Evolutionary conservation across 2,888 invertebrate species (phyloP).

Genomic region (Balanococcus diminutus): DNA sequence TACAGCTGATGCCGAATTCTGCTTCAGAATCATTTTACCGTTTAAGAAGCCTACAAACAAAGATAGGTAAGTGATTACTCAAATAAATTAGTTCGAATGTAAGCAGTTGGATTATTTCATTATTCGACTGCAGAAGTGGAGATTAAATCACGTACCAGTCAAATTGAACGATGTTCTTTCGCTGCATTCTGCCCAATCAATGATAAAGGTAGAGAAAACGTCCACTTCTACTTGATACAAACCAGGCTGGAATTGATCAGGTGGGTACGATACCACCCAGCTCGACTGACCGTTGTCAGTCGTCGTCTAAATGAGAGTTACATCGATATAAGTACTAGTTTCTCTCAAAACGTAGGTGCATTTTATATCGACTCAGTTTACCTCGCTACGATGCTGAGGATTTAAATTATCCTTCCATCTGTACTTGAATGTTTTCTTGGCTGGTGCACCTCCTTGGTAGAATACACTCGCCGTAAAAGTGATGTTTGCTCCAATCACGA

Average conservation of each 20-base stretch:
- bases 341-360: not conserved
- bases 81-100: not conserved
- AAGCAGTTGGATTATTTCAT: too few relatives aligned
- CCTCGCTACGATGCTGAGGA: slow-evolving; percentile 10
- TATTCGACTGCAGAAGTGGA: not conserved
- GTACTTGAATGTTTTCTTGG: too few relatives aligned
- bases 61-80: not conserved
- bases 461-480: slow-evolving; percentile 71
- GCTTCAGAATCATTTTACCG: slow-evolving; percentile 71
- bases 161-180: slow-evolving; percentile 63
- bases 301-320: not conserved
- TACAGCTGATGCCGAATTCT: slow-evolving; percentile 66
- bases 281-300: slow-evolving; percentile 61
- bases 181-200: slow-evolving; percentile 62
- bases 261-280: slow-evolving; percentile 70
- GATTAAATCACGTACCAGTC: slow-evolving; percentile 62
- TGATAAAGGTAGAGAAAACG: slow-evolving; percentile 60
- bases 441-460: slow-evolving; percentile 60
- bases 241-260: slow-evolving; percentile 65
- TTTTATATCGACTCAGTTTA: not conserved
- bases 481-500: slow-evolving; percentile 73
- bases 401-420: slow-evolving; percentile 19
- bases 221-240: slow-evolving; percentile 68
- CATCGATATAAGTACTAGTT: not conserved
- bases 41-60: slow-evolving; percentile 70